Conservation (phyloP, 2,888 invertebrate species). For the Carpatolechia fugitivella region DNA sequence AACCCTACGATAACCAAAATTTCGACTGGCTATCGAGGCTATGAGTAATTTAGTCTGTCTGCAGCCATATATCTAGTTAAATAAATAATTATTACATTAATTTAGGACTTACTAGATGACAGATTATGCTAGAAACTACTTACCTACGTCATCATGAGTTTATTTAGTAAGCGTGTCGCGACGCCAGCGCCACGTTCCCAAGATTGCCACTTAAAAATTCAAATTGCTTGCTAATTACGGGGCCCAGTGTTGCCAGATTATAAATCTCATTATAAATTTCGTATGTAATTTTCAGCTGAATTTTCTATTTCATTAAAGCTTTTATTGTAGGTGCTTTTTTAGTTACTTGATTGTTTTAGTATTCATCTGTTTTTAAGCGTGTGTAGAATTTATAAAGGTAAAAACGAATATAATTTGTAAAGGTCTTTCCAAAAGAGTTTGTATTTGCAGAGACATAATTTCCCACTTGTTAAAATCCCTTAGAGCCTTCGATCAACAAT, state of each 20-base stretch:
- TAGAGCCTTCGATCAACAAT: too few relatives aligned
- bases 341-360: neutral
- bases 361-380: neutral
- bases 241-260: conserved; percentile 17
- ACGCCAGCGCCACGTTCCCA: neutral
- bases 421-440: too few relatives aligned
- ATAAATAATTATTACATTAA: too few relatives aligned
- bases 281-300: conserved; percentile 15
- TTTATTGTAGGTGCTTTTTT: neutral
- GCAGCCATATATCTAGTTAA: too few relatives aligned
- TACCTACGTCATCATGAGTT: neutral
- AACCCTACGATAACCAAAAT: too few relatives aligned
- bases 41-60: too few relatives aligned
- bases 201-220: conserved; percentile 43
- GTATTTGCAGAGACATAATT: too few relatives aligned
- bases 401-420: too few relatives aligned
- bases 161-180: neutral
- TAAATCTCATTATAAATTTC: conserved; percentile 12
- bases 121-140: neutral
- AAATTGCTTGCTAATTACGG: conserved; percentile 34
- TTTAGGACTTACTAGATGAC: too few relatives aligned
- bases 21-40: too few relatives aligned
- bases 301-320: neutral
- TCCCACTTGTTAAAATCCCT: too few relatives aligned
- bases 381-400: too few relatives aligned